These are phyloP conservation scores for Argyrosomus japonicus DNA, from an alignment of 2,113 vertebrate species.

Conservation along the genomic window DNA sequence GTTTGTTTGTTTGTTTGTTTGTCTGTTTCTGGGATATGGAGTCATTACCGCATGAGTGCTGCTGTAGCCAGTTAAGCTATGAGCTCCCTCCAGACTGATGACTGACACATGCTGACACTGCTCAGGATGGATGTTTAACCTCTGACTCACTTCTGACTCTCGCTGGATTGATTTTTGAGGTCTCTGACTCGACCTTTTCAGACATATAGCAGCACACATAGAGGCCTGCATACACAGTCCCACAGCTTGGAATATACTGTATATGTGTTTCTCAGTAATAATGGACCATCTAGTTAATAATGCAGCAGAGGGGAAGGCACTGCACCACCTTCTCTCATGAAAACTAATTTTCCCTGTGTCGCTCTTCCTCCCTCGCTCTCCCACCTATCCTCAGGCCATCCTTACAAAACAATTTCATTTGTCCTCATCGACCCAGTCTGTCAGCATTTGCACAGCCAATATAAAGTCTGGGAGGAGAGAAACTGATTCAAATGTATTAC, in stretches of 20 bases:
- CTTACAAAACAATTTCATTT: constrained; percentile 61
- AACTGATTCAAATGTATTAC: constrained; percentile 4
- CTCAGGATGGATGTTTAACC: constrained; percentile 48
- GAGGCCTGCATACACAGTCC: background rate
- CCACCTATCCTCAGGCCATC: constrained; percentile 28
- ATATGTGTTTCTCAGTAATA: constrained; percentile 45
- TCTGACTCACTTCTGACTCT: constrained; percentile 27
- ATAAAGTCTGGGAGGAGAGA: constrained; percentile 41
- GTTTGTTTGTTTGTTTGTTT: constrained; percentile 11
- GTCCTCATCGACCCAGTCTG: constrained; percentile 47
- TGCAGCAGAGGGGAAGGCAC: constrained; percentile 56
- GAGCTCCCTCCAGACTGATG: constrained; percentile 48
- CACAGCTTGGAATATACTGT: constrained; percentile 11
- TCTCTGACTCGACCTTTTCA: constrained; percentile 28
- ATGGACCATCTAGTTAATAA: constrained; percentile 70
- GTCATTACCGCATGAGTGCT: constrained; percentile 34
- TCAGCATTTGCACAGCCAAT: constrained; percentile 33
- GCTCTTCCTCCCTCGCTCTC: background rate
- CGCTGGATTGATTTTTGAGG: constrained; percentile 28
- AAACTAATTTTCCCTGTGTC: constrained; percentile 47
- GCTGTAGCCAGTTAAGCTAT: constrained; percentile 23
- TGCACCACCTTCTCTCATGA: constrained; percentile 61
- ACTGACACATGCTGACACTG: constrained; percentile 38
- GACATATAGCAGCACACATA: background rate
- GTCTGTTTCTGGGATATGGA: constrained; percentile 33